phyloP scores from a whole-genome alignment of 2,888 invertebrate species.

The Linnaemya tessellans region DNA sequence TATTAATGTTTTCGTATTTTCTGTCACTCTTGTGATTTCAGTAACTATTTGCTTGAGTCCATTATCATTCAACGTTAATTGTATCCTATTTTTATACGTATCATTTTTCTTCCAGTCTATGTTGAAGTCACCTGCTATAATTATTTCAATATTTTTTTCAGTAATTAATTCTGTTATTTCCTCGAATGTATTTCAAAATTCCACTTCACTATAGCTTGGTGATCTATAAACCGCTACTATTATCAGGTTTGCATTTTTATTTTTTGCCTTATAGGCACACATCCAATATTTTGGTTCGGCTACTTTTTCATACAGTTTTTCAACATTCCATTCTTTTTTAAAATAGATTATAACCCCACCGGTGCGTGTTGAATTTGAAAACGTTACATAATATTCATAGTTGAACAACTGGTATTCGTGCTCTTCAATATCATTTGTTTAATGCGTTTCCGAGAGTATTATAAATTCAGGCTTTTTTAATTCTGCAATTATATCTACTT shows the following conservation, averaged over 20 bases:
- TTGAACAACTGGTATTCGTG: neutral
- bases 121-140: slow-evolving; percentile 9
- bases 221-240: slow-evolving; percentile 1
- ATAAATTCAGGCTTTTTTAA: neutral
- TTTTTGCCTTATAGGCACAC: neutral
- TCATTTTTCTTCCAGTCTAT: neutral
- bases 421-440: neutral
- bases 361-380: neutral
- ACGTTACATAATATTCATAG: neutral
- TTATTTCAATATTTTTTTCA: neutral
- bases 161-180: neutral
- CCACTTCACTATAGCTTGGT: neutral
- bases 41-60: neutral
- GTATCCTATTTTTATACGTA: neutral
- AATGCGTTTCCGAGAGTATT: neutral
- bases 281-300: neutral
- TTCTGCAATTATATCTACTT: neutral
- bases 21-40: neutral
- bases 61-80: neutral
- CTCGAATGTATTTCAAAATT: neutral
- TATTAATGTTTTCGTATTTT: neutral
- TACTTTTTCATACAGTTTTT: neutral
- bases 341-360: neutral
- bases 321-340: neutral
- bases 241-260: neutral